Evolutionary conservation across 2,797 vertebrate species (phyloP).

Genomic region (Platalea minor): DNA sequence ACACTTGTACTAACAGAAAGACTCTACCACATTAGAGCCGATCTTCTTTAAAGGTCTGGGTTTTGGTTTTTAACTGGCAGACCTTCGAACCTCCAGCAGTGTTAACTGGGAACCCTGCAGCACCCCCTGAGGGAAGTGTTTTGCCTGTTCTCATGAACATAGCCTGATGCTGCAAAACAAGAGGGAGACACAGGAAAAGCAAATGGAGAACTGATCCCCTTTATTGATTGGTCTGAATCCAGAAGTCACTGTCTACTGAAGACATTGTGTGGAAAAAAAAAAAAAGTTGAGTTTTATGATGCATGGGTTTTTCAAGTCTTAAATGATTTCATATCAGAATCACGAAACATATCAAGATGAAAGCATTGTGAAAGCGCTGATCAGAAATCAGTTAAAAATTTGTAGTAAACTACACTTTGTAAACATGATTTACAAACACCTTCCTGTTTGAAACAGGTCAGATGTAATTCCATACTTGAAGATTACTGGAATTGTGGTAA

Average conservation of each 20-base stretch:
- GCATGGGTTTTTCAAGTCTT: conserved; percentile 85
- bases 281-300: conserved; percentile 75
- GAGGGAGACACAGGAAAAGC: conserved; percentile 62
- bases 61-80: not conserved
- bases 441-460: conserved; percentile 50
- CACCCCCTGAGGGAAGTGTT: not conserved
- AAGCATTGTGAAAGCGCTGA: conserved; percentile 53
- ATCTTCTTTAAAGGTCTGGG: not conserved
- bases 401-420: conserved; percentile 45
- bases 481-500: conserved; percentile 43
- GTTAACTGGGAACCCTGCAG: not conserved
- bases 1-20: not conserved
- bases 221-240: conserved; percentile 91
- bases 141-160: not conserved
- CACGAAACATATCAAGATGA: conserved; percentile 63
- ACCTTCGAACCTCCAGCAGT: not conserved
- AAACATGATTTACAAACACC: conserved; percentile 52
- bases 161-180: conserved; percentile 52
- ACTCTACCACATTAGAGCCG: not conserved
- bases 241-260: conserved; percentile 85
- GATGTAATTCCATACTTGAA: conserved; percentile 49
- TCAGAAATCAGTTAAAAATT: conserved; percentile 55
- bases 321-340: conserved; percentile 81
- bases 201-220: conserved; percentile 86
- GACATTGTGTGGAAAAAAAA: conserved; percentile 85